Conservation (phyloP, 2,888 invertebrate species). For the Gnatocerus cornutus region DNA sequence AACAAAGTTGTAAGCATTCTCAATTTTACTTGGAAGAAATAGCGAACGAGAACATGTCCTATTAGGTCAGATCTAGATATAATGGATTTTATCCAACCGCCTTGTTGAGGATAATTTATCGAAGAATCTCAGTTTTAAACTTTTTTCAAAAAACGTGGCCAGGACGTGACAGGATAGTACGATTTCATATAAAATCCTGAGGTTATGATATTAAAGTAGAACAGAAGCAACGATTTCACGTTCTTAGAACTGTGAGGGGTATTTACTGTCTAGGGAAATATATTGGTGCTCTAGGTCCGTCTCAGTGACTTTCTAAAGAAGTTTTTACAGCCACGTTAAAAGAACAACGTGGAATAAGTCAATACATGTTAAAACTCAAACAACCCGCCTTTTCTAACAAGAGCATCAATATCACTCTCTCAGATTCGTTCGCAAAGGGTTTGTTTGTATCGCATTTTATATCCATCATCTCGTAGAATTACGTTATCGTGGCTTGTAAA, state of each 20-base stretch:
- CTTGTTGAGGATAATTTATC: no score
- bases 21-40: neutral
- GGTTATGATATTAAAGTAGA: constrained; percentile 48
- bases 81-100: no score
- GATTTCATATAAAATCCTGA: constrained; percentile 44
- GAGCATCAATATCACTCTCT: neutral
- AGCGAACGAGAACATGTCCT: no score
- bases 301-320: constrained; percentile 39
- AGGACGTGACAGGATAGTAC: constrained; percentile 46
- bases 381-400: constrained; percentile 27
- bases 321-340: constrained; percentile 43
- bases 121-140: neutral
- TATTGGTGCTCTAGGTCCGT: constrained; percentile 42
- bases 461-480: no score
- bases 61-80: no score
- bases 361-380: constrained; percentile 37
- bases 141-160: constrained; percentile 22
- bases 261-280: constrained; percentile 46
- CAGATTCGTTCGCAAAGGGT: no score
- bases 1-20: neutral
- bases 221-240: constrained; percentile 44
- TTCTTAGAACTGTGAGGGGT: constrained; percentile 34
- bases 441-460: no score
- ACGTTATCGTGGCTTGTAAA: no score
- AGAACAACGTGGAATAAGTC: constrained; percentile 8